Conservation (phyloP, 2,113 vertebrate species). For the Dinomys branickii region DNA sequence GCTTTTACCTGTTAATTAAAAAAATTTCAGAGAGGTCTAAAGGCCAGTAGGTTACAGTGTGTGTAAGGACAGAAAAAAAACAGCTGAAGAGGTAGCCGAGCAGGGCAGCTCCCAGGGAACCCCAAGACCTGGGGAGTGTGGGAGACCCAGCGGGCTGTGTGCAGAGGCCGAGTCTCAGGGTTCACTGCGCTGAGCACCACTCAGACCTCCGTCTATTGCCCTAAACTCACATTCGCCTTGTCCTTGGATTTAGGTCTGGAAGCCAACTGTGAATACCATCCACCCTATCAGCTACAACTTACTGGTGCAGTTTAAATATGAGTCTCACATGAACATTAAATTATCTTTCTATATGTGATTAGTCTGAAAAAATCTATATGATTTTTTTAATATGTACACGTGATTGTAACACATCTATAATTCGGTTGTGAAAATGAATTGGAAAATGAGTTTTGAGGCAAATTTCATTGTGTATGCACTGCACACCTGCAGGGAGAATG, state of each 20-base stretch:
- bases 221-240: background rate
- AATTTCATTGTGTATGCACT: background rate
- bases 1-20: background rate
- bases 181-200: background rate
- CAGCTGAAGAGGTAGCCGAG: background rate
- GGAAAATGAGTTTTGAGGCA: background rate
- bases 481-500: background rate
- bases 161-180: background rate
- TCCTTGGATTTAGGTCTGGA: background rate
- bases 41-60: background rate
- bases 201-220: background rate
- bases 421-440: constrained; percentile 11
- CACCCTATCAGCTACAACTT: background rate
- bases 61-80: background rate
- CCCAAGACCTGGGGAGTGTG: background rate
- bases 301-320: background rate
- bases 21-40: background rate
- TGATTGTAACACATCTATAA: constrained; percentile 13
- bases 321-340: background rate
- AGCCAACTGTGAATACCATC: background rate
- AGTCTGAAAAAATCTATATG: background rate
- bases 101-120: background rate
- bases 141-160: background rate
- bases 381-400: background rate
- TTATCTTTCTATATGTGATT: background rate